phyloP scores from a whole-genome alignment of 2,888 invertebrate species.

The Lasioglossum villosulum region DNA sequence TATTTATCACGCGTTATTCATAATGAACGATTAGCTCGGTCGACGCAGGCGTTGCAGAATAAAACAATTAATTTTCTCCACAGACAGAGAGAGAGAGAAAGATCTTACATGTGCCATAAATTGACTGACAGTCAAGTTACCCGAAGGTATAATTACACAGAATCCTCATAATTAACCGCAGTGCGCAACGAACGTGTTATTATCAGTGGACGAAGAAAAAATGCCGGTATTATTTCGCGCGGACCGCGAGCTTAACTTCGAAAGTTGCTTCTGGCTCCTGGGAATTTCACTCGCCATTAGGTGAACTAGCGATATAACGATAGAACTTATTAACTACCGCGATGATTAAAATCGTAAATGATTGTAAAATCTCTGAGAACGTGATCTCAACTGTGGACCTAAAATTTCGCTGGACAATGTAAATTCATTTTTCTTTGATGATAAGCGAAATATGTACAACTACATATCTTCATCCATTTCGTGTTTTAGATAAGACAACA shows the following conservation, averaged over 20 bases:
- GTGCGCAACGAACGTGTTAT: slow-evolving; percentile 50
- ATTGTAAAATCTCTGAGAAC: neutral
- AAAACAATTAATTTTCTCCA: slow-evolving; percentile 51
- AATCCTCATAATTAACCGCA: slow-evolving; percentile 49
- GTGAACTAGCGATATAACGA: slow-evolving; percentile 10
- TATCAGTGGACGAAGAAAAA: slow-evolving; percentile 35
- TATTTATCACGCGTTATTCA: slow-evolving; percentile 28
- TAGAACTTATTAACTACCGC: slow-evolving; percentile 29
- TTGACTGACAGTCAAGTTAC: slow-evolving; percentile 47
- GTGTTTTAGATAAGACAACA: neutral
- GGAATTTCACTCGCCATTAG: slow-evolving; percentile 26
- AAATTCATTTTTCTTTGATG: neutral
- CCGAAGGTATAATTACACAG: slow-evolving; percentile 48
- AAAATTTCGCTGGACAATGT: neutral
- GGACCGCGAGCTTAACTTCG: neutral
- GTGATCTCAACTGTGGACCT: neutral
- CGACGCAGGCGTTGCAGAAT: slow-evolving; percentile 30
- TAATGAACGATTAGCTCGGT: slow-evolving; percentile 32
- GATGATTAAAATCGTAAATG: neutral
- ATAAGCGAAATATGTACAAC: neutral
- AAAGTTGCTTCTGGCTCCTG: slow-evolving; percentile 26
- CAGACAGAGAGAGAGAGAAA: neutral
- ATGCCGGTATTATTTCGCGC: slow-evolving; percentile 22
- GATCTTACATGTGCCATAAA: slow-evolving; percentile 34
- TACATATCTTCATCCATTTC: neutral